Evolutionary conservation across 1,140 invertebrate genomes (phyloP), one percentile per base, ranked within the genome.

Genomic region (Apocrypta bakeri): DNA sequence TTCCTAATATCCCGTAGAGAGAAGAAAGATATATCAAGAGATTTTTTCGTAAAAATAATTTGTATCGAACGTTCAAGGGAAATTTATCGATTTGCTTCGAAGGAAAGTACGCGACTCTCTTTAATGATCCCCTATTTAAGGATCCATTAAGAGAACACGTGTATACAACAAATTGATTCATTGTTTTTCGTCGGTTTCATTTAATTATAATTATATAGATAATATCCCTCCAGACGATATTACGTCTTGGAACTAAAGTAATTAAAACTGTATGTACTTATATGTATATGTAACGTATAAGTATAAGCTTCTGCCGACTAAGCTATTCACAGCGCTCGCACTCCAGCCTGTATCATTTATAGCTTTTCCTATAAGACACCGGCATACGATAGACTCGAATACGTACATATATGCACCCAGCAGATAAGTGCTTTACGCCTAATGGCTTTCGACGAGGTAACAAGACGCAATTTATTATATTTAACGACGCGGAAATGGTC

Each of bases 401-500:
- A 14, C 56, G 56, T 14, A 3, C 14, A 61, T 12, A 2, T 25
- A 3, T 66, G 9, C 64, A 11, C 1, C 25, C 27, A 1, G 29
- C 17, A 31, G 21, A 42, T 42, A 56, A 56, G 48, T n/a, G 48
- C 48, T n/a, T 29, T 2, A 11, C 25, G 25, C 63, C 3, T 66
- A 66, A 66, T 66, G 63, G 9, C 9, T 27, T 25, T 27, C 25
- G 25, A 21, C 24, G 40, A 29, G 75, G 7, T 17, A 78, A 14
- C 56, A 37, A 25, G 27, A 11, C 76, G 64, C 25, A 42, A 79
- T 69, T 68, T 40, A 40, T 79, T 63, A 77, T 64, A 64, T 63
- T 79, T 48, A n/a, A 69, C 29, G 76, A 29, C 61, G 76, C 64
- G 24, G 64, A 69, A 69, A 29, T 69, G 31, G 76, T 79, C 64